phyloP scores from a whole-genome alignment of 1,140 invertebrate species.

The Drosophila santomea region DNA sequence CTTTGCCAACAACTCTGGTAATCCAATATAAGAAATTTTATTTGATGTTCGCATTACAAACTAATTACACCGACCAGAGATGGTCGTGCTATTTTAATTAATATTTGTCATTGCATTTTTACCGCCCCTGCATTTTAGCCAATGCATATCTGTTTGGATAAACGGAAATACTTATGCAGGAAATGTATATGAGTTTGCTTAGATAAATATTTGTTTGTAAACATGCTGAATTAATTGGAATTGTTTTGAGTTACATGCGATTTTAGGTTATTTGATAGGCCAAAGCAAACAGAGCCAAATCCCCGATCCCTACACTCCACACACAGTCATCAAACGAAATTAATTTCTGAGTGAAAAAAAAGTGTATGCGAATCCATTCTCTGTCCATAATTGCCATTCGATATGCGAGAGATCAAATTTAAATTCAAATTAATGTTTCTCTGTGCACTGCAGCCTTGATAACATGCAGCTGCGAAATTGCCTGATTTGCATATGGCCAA shows the following conservation, averaged over 20 bases:
- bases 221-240: constrained; percentile 68
- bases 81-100: constrained; percentile 56
- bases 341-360: constrained; percentile 44
- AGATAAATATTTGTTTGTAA: constrained; percentile 61
- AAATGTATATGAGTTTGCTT: constrained; percentile 52
- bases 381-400: constrained; percentile 46
- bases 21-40: constrained; percentile 44
- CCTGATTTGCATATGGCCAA: constrained; percentile 41
- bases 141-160: background rate
- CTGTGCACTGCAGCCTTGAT: constrained; percentile 22
- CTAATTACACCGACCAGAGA: constrained; percentile 47
- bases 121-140: constrained; percentile 6
- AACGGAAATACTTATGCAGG: constrained; percentile 15
- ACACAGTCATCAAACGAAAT: constrained; percentile 31
- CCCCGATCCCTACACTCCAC: background rate
- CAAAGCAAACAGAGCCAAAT: constrained; percentile 33
- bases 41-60: constrained; percentile 42
- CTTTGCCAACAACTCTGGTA: constrained; percentile 24
- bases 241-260: constrained; percentile 49
- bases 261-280: constrained; percentile 48
- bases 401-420: constrained; percentile 44
- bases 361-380: constrained; percentile 32
- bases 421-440: constrained; percentile 65
- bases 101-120: constrained; percentile 61
- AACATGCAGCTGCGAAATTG: constrained; percentile 40